Evolutionary conservation across 2,113 vertebrate genomes (phyloP), one percentile per base, ranked within the genome.

Genomic region (Oplegnathus fasciatus): DNA sequence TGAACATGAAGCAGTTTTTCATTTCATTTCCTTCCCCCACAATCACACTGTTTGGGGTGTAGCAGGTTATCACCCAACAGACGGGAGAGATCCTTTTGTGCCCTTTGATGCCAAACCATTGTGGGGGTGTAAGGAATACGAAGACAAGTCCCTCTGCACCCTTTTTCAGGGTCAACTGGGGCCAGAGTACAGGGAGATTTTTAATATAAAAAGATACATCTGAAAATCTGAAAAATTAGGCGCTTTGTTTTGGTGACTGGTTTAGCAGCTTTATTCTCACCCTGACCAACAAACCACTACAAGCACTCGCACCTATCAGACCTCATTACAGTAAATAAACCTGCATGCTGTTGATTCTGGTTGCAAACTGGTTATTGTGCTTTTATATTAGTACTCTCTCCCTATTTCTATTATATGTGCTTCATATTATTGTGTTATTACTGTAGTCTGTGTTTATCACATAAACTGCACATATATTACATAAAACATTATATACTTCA

Each of bases 1-100:
- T 20, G 9, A 72, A 52, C 22, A 18, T n/a, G 2, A 30, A 22
- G 15, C 24, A 5, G 18, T 78, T 24, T 13, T 15, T 78, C 17
- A 17, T 46, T 71, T 24, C 6, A 9, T 24, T 77, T 74, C 26
- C 62, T 69, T 76, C 57, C 34, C n/a, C 57, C 24, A 15, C 67
- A 3, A 6, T 37, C 10, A 18, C 8, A 2, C 28, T 32, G 72
- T 80, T 58, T 60, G 17, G 68, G 62, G 70, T 67, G 66, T 32
- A 28, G 64, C 62, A 34, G 37, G 34, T 2, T 66, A 32, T 65
- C 68, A 65, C 11, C 18, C 4, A 22, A 10, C 54, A 30, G 30
- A 69, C 8, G 0, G 32, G 40, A 40, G 54, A 15, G 60, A 52
- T 5, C 10, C 32, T 48, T 5, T 65, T 58, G 75, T 55, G 22